Base-by-base conservation (phyloP, 2,888 invertebrate genomes). In the Antitype chi region DNA sequence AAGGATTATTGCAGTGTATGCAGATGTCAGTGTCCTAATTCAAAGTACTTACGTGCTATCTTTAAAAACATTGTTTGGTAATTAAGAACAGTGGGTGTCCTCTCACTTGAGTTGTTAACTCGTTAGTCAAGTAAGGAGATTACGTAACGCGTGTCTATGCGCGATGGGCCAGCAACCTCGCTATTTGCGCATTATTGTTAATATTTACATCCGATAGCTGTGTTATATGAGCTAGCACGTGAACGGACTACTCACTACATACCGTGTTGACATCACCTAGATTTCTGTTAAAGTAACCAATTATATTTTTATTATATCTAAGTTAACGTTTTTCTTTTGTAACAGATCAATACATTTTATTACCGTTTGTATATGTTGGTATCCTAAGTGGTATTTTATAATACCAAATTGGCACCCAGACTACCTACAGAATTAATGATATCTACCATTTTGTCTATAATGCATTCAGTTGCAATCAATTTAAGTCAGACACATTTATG, bases 191-290 rank as follows among this genome's bases (percentile, higher is more conserved):
- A 64, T 85, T 66, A 82, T 73, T 82, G 78, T 79, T 84, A 76
- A 84, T 79, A 86, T 86, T 86, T 78, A 77, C 75, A 67, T 84
- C 69, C 57, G 70, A 84, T 78, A 78, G 67, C 66, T 70, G 62
- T 74, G 76, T 78, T 74, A 78, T 67, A 75, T 71, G 68, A 71
- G 62, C 55, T 43, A 81, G 76, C 74, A 78, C 70, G 73, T 84
- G 62, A 77, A 62, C 59, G 66, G 62, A 69, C 70, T 84, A 76
- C 69, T 80, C 57, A 70, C 59, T 53, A 73, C 49, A 72, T 67
- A 75, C 28, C 52, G 60, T 72, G 70, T 71, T 75, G 75, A 83
- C 80, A 80, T 74, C 82, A 60, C 74, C 70, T 71, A 70, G 59
- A 74, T 74, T 59, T 15, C 11, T 78, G 25, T 70, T 53, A 70